Percentiles rank a stretch among this genome's conserved stretches.
These are phyloP conservation scores for Siphamia tubifer DNA, from an alignment of 2,113 vertebrate species.

Conservation along the genomic window DNA sequence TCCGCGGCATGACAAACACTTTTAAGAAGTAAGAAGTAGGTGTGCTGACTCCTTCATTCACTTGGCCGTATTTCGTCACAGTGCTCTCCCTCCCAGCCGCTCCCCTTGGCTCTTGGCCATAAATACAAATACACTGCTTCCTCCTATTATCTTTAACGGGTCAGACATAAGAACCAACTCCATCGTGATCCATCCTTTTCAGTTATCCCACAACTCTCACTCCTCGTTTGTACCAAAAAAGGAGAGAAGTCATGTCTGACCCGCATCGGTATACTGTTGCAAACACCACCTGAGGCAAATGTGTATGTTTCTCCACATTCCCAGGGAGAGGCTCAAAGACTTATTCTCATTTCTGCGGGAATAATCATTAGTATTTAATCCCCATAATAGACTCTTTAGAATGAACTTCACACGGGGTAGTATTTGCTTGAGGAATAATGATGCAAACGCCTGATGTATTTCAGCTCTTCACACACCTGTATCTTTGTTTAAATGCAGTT, in stretches of 20 bases:
- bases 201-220: background rate
- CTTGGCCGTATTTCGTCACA: background rate
- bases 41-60: background rate
- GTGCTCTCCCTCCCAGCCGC: background rate
- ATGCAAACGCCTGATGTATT: background rate
- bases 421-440: background rate
- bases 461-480: constrained; percentile 2
- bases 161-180: background rate
- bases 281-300: too few species aligned
- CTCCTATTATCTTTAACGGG: constrained; percentile 10
- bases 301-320: too few species aligned
- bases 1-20: background rate
- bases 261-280: background rate
- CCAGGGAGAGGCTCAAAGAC: background rate
- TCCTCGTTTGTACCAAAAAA: background rate
- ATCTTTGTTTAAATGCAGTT: constrained; percentile 18
- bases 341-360: too few species aligned
- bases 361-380: too few species aligned
- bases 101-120: background rate
- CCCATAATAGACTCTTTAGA: background rate
- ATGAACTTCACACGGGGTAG: background rate
- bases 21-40: constrained; percentile 7
- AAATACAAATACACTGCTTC: background rate
- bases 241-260: too few species aligned
- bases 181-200: background rate